Base-by-base conservation (phyloP, 2,113 vertebrate genomes). In the Hippolais icterina region DNA sequence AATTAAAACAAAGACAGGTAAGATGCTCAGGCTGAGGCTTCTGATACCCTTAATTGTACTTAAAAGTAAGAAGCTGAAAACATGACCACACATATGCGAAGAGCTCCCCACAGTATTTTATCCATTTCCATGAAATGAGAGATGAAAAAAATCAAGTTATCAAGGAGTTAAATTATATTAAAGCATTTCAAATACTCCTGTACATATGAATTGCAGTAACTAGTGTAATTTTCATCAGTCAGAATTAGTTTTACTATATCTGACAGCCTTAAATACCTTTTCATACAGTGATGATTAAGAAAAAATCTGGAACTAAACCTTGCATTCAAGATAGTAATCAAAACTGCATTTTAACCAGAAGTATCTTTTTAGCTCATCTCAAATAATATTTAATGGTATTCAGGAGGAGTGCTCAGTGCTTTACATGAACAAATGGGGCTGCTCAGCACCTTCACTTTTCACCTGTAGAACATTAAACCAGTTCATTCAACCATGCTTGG, bases 321-420 rank as follows among this genome's bases (percentile, higher is more conserved):
- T 78, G 61, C 41, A 68, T 14, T 21, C 25, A 60, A n/a, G 50
- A 80, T 6, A 78, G 41, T 22, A 83, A 81, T 60, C 53, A 89
- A 84, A 91, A 56, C 56, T 64, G 56, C 37, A 68, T 92, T 91
- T 92, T 33, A 89, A 89, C 24, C 14, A n/a, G 27, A 81, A 68
- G 39, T 37, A 70, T 72, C 7, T 8, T 57, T 33, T n/a, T 8
- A 64, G 6, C 22, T 15, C 15, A 47, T n/a, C 42, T 70, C 59
- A 76, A 76, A 18, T 31, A 87, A 89, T 6, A 68, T 17, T 57
- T 37, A 70, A 0, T 7, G 15, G 13, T 25, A 47, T 63, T 53
- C 50, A 52, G 47, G 23, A 49, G 25, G 44, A 69, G 27, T 16
- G 46, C 28, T 53, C 31, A 46, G 35, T 44, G 59, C 31, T 72